These are phyloP conservation scores for Astur gentilis DNA, from an alignment of 2,113 vertebrate genomes.

Conservation along the genomic window DNA sequence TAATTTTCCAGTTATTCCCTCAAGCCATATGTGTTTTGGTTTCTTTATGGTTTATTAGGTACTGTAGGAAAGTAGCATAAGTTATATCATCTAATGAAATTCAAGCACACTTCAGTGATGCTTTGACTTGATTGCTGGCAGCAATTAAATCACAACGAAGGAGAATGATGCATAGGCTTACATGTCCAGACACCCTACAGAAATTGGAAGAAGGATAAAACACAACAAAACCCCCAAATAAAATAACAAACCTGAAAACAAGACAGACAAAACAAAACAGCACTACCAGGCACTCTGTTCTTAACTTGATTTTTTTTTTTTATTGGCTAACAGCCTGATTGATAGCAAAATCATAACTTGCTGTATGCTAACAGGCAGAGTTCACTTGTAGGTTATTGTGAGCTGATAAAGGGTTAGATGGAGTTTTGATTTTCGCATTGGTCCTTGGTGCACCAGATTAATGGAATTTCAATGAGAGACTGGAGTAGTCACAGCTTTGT, in stretches of 20 bases:
- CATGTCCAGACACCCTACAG: constrained; percentile 69
- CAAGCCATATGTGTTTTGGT: constrained; percentile 87
- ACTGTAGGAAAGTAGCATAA: constrained; percentile 87
- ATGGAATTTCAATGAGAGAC: constrained; percentile 84
- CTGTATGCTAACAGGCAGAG: constrained; percentile 82
- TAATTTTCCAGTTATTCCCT: constrained; percentile 89
- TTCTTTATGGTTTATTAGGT: constrained; percentile 89
- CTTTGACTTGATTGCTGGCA: constrained; percentile 81
- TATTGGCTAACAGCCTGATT: constrained; percentile 75
- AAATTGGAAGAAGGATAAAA: constrained; percentile 59
- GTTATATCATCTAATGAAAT: constrained; percentile 89
- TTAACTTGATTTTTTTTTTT: constrained; percentile 65
- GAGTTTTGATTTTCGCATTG: constrained; percentile 83
- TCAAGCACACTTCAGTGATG: constrained; percentile 83
- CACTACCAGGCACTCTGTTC: constrained; percentile 60
- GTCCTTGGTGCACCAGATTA: constrained; percentile 81
- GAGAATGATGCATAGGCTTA: constrained; percentile 74
- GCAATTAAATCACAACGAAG: constrained; percentile 81
- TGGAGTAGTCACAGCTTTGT: constrained; percentile 81
- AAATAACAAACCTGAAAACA: constrained; percentile 62
- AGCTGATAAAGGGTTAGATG: constrained; percentile 84
- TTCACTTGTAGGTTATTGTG: constrained; percentile 87
- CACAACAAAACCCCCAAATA: constrained; percentile 44
- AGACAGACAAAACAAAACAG: constrained; percentile 54
- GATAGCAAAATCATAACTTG: constrained; percentile 83